Percentiles rank a stretch among this genome's conserved stretches.
Evolutionary conservation across 2,888 invertebrate genomes (phyloP).

Genomic region (Trachelus tabidus): DNA sequence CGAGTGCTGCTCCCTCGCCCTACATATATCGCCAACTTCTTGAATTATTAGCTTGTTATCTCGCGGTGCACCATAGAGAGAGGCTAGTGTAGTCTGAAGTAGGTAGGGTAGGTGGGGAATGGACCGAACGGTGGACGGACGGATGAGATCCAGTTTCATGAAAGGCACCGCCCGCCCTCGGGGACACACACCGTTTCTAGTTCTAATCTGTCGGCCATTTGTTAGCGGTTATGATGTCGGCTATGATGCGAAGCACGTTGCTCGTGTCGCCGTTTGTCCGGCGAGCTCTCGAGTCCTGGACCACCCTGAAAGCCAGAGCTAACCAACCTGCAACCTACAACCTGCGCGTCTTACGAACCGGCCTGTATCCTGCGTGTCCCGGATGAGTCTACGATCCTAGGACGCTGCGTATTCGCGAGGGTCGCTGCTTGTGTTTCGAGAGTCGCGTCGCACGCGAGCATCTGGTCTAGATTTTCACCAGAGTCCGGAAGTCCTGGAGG

Average conservation of each 20-base stretch:
- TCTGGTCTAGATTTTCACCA: slow-evolving; percentile 1
- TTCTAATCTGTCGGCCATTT: slow-evolving; percentile 64
- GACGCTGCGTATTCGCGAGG: too few species aligned
- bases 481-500: background rate
- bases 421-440: too few species aligned
- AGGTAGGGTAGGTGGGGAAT: background rate
- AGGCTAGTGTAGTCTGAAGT: background rate
- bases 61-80: slow-evolving; percentile 21
- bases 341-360: slow-evolving; percentile 8
- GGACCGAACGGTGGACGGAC: slow-evolving; percentile 1
- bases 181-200: slow-evolving; percentile 46
- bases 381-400: too few species aligned
- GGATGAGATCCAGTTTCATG: slow-evolving; percentile 61
- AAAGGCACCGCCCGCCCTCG: slow-evolving; percentile 54
- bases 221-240: slow-evolving; percentile 58
- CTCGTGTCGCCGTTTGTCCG: slow-evolving; percentile 53
- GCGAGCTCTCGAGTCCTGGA: slow-evolving; percentile 37
- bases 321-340: slow-evolving; percentile 35
- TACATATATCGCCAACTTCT: slow-evolving; percentile 51
- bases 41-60: slow-evolving; percentile 63
- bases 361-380: too few species aligned
- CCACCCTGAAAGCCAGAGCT: slow-evolving; percentile 50
- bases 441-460: too few species aligned
- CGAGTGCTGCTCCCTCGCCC: slow-evolving; percentile 12
- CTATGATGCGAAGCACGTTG: slow-evolving; percentile 46